Conservation (phyloP, 2,888 invertebrate species). For the Drosophila nr. medialis region DNA sequence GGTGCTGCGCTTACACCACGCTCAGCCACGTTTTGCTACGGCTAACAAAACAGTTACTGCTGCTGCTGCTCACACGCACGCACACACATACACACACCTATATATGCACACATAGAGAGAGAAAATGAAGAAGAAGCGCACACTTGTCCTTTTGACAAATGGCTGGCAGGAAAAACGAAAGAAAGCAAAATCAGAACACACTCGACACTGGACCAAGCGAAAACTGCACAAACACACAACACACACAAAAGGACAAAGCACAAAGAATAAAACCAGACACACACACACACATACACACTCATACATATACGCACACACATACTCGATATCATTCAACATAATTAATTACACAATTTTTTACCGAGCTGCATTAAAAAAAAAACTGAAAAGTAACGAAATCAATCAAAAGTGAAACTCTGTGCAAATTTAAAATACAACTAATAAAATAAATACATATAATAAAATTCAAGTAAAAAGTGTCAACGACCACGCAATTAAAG, state of each 20-base stretch:
- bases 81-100: slow-evolving; percentile 4
- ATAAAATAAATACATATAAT: slow-evolving; percentile 27
- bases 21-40: slow-evolving; percentile 50
- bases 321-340: not conserved
- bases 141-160: slow-evolving; percentile 43
- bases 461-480: slow-evolving; percentile 52
- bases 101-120: slow-evolving; percentile 4
- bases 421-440: slow-evolving; percentile 22
- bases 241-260: slow-evolving; percentile 28
- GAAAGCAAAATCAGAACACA: slow-evolving; percentile 66
- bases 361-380: slow-evolving; percentile 5
- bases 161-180: slow-evolving; percentile 52
- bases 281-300: not conserved
- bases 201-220: slow-evolving; percentile 61
- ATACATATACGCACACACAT: not conserved
- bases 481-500: slow-evolving; percentile 25
- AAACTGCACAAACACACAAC: slow-evolving; percentile 24
- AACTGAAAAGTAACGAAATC: slow-evolving; percentile 13
- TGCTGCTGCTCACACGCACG: slow-evolving; percentile 21
- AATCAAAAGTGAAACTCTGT: slow-evolving; percentile 68
- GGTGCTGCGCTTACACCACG: slow-evolving; percentile 85
- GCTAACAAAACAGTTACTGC: slow-evolving; percentile 41
- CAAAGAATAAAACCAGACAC: slow-evolving; percentile 27
- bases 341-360: slow-evolving; percentile 55
- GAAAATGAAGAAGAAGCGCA: slow-evolving; percentile 5